A percentile compares a stretch with the other conserved stretches of the same genome.
phyloP scores from a whole-genome alignment of 2,888 invertebrate genomes.

The Parnassius mnemosyne region DNA sequence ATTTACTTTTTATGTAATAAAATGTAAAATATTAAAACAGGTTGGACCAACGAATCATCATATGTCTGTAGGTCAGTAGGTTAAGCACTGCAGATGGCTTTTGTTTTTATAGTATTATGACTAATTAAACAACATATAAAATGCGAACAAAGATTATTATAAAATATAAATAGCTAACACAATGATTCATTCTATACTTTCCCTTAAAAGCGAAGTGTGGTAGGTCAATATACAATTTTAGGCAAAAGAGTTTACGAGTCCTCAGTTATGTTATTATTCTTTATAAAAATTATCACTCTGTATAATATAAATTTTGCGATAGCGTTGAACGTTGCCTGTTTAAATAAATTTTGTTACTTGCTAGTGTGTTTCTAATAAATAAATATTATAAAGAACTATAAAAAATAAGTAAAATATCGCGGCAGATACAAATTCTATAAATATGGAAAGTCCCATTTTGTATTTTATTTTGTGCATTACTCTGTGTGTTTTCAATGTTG shows the following conservation, averaged over 20 bases:
- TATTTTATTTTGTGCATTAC: slow-evolving; percentile 17
- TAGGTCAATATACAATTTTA: neutral
- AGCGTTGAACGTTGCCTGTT: neutral
- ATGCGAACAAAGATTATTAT: slow-evolving; percentile 6
- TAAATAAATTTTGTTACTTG: slow-evolving; percentile 1
- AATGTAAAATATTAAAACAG: neutral
- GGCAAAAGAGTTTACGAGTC: neutral
- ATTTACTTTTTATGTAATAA: too few species aligned
- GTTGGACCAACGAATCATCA: slow-evolving; percentile 2
- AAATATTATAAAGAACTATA: too few species aligned
- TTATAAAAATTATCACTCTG: slow-evolving; percentile 1
- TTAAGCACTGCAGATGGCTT: slow-evolving; percentile 1
- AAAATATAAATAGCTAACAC: neutral
- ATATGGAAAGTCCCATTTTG: slow-evolving; percentile 25
- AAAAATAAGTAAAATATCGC: too few species aligned
- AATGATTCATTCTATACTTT: slow-evolving; percentile 16
- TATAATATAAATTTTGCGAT: neutral
- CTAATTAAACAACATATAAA: neutral
- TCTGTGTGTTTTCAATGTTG: slow-evolving; percentile 36
- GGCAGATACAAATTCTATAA: neutral
- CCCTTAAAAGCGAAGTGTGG: slow-evolving; percentile 1
- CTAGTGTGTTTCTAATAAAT: neutral
- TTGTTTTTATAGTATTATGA: neutral
- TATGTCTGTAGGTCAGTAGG: slow-evolving; percentile 16
- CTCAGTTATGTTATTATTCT: neutral